Percentiles rank a stretch among this genome's conserved stretches.
These are phyloP conservation scores for Scomberomorus guttatus DNA, from an alignment of 2,797 vertebrate species.

Conservation along the genomic window DNA sequence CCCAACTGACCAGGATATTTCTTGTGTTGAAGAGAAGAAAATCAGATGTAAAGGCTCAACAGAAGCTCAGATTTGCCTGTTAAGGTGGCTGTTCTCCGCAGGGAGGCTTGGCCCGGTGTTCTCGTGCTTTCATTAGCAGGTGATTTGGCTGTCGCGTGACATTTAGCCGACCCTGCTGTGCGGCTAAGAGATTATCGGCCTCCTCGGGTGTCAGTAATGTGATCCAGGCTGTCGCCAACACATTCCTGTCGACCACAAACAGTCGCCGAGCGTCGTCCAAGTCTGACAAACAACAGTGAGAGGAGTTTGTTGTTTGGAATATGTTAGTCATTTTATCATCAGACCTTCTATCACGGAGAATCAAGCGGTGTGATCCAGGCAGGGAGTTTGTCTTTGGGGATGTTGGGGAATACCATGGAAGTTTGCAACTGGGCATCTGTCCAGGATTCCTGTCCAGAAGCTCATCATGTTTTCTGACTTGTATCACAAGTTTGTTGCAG, in stretches of 20 bases:
- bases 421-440: background rate
- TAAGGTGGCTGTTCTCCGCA: background rate
- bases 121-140: slow-evolving; percentile 40
- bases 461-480: slow-evolving; percentile 1
- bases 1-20: background rate
- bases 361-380: background rate
- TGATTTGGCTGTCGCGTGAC: slow-evolving; percentile 39
- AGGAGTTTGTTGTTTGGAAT: background rate
- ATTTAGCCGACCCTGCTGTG: slow-evolving; percentile 28
- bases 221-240: slow-evolving; percentile 52
- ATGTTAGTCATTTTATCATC: background rate
- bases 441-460: slow-evolving; percentile 10
- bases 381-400: background rate
- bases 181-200: slow-evolving; percentile 47
- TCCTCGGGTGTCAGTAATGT: slow-evolving; percentile 65
- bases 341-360: background rate
- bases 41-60: background rate
- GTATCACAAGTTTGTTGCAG: background rate
- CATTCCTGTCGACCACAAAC: slow-evolving; percentile 48
- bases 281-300: background rate
- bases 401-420: background rate
- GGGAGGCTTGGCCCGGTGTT: background rate
- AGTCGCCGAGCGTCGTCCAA: background rate
- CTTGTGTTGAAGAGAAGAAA: background rate
- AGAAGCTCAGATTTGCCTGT: background rate